Base-by-base conservation (phyloP, 2,113 vertebrate genomes). In the Callopanchax toddi region DNA sequence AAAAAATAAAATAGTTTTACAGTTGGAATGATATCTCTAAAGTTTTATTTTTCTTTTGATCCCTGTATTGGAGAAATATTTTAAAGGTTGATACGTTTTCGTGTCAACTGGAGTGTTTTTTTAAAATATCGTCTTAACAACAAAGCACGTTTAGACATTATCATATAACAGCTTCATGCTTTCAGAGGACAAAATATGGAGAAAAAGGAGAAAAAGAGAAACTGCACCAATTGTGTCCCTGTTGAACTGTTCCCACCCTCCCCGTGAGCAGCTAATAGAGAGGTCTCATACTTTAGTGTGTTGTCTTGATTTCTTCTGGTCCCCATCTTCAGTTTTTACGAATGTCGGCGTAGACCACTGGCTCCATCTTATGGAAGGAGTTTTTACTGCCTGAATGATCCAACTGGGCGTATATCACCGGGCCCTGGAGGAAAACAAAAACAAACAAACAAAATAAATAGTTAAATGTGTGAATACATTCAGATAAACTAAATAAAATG, bases 371-470 rank as follows among this genome's bases (percentile, higher is more conserved):
- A 92, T 95, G 97, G 81, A 98, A 95, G 45, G 93, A 94, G 93
- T 88, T 93, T 75, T 92, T 95, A 76, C 91, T 94, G 46, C 95
- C 95, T 0, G 96, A 98, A 86, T 98, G 96, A 91, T 98, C 96
- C 86, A 99, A 81, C 89, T 98, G 95, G 58, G 95, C 96, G 23
- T 98, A 98, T 89, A 97, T 98, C 94, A 99, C 94, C 89, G 96
- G 97, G 84, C 97, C 96, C 96, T 98, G 89, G 21, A 45, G 66
- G 23, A 43, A 0, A 65, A 20, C 1, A 21, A 1, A 36, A 46
- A 4, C 29, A 53, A n/a, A n/a, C n/a, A n/a, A n/a, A n/a, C n/a
- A n/a, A n/a, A n/a, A n/a, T 11, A 48, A 32, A 57, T 16, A 65
- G 53, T 20, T 5, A 2, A 16, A n/a, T 1, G 3, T 1, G 3